Evolutionary conservation across 2,888 invertebrate species (phyloP).

Genomic region (Priocnemis perturbator): DNA sequence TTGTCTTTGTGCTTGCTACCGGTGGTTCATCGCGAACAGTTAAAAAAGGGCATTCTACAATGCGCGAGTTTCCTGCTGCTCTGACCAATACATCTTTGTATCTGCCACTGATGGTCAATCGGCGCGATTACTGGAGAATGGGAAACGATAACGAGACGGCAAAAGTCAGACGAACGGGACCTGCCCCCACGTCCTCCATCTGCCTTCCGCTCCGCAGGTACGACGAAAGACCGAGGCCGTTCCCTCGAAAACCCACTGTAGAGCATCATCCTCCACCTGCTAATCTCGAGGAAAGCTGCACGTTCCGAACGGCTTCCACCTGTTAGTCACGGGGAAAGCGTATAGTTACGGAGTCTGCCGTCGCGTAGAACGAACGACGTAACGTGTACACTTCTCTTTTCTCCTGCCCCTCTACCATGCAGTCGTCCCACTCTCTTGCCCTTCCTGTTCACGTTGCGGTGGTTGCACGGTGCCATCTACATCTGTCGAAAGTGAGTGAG

Average conservation of each 20-base stretch:
- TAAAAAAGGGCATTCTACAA: too few relatives aligned
- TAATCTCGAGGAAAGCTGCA: conserved; percentile 56
- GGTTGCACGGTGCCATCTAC: conserved; percentile 32
- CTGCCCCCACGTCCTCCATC: conserved; percentile 35
- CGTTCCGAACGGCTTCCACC: conserved; percentile 52
- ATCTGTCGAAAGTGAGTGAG: not conserved
- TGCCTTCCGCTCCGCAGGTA: conserved; percentile 32
- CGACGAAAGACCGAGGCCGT: not conserved
- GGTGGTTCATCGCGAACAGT: too few relatives aligned
- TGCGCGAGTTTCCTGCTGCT: too few relatives aligned
- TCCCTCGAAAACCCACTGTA: conserved; percentile 27
- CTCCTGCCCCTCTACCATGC: too few relatives aligned
- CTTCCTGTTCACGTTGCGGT: conserved; percentile 9
- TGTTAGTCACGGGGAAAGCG: conserved; percentile 57
- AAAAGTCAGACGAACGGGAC: too few relatives aligned
- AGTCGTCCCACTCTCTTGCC: conserved; percentile 27
- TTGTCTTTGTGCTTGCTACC: too few relatives aligned
- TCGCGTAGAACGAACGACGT: conserved; percentile 43
- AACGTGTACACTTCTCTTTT: conserved; percentile 18
- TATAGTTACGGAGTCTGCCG: conserved; percentile 42
- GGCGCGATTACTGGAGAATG: too few relatives aligned
- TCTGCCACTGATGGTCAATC: too few relatives aligned
- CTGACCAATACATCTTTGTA: too few relatives aligned
- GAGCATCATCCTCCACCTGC: conserved; percentile 48
- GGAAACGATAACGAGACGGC: too few relatives aligned